These are phyloP conservation scores for Lysiphlebus fabarum DNA, from an alignment of 1,140 invertebrate genomes.

Conservation along the genomic window DNA sequence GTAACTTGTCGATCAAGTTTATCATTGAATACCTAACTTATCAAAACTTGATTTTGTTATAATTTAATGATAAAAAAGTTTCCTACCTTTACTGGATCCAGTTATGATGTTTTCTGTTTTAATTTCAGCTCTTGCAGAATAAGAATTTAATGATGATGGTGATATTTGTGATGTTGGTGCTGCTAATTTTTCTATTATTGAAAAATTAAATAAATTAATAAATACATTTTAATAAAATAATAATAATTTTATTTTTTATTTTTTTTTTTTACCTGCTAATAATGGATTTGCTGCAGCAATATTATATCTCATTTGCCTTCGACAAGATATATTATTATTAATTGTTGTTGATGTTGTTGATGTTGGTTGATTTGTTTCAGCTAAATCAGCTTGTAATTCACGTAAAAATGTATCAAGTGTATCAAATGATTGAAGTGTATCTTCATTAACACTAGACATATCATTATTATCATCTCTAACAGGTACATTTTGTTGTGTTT, in stretches of 20 bases:
- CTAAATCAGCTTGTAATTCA: constrained; percentile 51
- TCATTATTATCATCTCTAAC: constrained; percentile 35
- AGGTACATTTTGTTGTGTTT: constrained; percentile 36
- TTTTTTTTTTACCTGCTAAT: constrained; percentile 60
- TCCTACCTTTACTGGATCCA: constrained; percentile 53
- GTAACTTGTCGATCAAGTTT: no score
- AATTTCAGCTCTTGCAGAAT: constrained; percentile 50
- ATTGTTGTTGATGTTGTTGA: constrained; percentile 42
- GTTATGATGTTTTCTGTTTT: constrained; percentile 53
- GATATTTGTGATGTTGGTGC: constrained; percentile 50
- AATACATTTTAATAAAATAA: neutral
- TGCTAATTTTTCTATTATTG: constrained; percentile 54
- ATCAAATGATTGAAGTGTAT: constrained; percentile 41
- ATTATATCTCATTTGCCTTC: constrained; percentile 67
- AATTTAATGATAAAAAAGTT: constrained; percentile 11
- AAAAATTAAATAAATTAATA: constrained; percentile 20
- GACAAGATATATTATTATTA: constrained; percentile 46
- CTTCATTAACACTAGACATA: constrained; percentile 43
- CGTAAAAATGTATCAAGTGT: constrained; percentile 51
- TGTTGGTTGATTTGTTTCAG: constrained; percentile 50
- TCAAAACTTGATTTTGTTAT: constrained; percentile 1
- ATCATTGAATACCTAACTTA: no score
- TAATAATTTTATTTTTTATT: neutral
- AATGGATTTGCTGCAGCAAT: constrained; percentile 80
- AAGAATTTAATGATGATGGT: constrained; percentile 44